Evolutionary conservation across 2,888 invertebrate genomes (phyloP).

Genomic region (Caprella mutica): DNA sequence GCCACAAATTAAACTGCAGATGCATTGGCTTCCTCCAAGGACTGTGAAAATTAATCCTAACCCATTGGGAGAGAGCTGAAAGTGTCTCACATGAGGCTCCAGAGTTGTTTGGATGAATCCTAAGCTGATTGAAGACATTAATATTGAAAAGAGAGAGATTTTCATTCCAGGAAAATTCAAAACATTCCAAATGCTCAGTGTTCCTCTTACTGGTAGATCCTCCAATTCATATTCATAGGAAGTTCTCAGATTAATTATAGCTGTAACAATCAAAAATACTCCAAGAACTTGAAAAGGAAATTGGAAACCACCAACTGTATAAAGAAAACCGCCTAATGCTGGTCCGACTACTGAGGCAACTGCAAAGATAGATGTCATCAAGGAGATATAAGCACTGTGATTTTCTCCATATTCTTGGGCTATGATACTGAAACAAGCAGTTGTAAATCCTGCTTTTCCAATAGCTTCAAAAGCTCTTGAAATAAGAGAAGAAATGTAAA

Average conservation of each 20-base stretch:
- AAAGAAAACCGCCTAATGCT: slow-evolving; percentile 74
- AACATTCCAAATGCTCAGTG: too few species aligned
- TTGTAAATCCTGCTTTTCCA: slow-evolving; percentile 41
- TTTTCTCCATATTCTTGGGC: slow-evolving; percentile 52
- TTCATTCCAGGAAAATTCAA: slow-evolving; percentile 62
- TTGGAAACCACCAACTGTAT: slow-evolving; percentile 62
- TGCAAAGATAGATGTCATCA: slow-evolving; percentile 76
- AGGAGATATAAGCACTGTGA: slow-evolving; percentile 72
- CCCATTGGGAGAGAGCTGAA: slow-evolving; percentile 53
- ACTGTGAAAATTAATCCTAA: slow-evolving; percentile 69
- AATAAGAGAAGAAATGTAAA: slow-evolving; percentile 43
- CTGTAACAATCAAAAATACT: slow-evolving; percentile 58
- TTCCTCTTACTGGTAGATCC: too few species aligned
- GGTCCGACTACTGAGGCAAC: slow-evolving; percentile 78
- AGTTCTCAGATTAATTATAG: too few species aligned
- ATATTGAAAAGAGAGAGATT: slow-evolving; percentile 57
- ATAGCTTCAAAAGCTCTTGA: slow-evolving; percentile 44
- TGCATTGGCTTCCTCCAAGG: too few species aligned
- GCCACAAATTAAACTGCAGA: slow-evolving; percentile 67
- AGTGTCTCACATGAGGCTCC: slow-evolving; percentile 63
- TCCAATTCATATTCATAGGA: too few species aligned
- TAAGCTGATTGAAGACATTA: slow-evolving; percentile 66
- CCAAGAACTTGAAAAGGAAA: slow-evolving; percentile 73
- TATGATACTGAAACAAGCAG: slow-evolving; percentile 44
- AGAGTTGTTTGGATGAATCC: slow-evolving; percentile 80